phyloP scores from a whole-genome alignment of 2,113 vertebrate species.

The Ascaphus truei region DNA sequence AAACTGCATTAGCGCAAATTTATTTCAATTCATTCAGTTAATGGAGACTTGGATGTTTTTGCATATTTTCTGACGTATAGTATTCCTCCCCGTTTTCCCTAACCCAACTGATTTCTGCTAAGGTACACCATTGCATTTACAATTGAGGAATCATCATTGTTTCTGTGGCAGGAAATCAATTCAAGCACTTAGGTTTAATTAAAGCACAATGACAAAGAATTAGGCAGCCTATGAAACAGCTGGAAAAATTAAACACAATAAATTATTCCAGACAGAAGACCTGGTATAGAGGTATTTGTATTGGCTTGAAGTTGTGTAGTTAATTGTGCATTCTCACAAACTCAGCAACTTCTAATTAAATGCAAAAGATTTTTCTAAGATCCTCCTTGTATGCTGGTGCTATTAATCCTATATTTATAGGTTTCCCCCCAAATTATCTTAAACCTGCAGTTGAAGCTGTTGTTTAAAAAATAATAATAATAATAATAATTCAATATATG shows the following conservation, averaged over 20 bases:
- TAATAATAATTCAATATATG: too few species aligned
- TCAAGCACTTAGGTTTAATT: constrained; percentile 25
- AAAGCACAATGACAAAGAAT: neutral
- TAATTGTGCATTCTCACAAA: too few species aligned
- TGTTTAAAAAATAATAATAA: too few species aligned
- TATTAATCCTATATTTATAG: too few species aligned
- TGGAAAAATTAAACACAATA: neutral
- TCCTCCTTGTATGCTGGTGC: too few species aligned
- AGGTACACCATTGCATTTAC: constrained; percentile 3
- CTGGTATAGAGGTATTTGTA: neutral
- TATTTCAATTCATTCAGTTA: neutral
- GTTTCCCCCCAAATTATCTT: too few species aligned
- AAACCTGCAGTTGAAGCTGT: too few species aligned
- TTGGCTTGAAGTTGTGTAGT: neutral
- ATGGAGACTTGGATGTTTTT: neutral
- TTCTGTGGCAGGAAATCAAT: constrained; percentile 21
- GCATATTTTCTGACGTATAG: neutral
- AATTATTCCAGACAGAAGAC: neutral
- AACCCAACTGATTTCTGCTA: constrained; percentile 11
- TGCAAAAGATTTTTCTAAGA: neutral
- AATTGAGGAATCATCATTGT: neutral
- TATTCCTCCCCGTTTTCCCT: neutral
- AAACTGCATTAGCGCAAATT: constrained; percentile 3
- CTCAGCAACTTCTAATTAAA: neutral
- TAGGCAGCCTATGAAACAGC: neutral